A percentile compares a stretch with the other conserved stretches of the same genome.
phyloP scores from a whole-genome alignment of 2,888 invertebrate genomes.

The Drosophila subquinaria region DNA sequence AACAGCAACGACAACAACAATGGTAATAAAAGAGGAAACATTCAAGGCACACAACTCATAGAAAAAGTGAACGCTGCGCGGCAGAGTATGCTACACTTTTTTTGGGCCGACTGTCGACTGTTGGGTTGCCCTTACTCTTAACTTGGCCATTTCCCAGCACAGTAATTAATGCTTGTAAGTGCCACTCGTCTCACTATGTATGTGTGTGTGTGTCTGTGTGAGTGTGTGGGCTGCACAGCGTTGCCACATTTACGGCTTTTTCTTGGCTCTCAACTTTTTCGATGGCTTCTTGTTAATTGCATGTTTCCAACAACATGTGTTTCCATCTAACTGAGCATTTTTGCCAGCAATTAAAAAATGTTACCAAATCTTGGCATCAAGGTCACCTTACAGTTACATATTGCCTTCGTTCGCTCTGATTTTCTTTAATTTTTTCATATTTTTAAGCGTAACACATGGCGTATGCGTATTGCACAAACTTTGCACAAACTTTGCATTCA shows the following conservation, averaged over 20 bases:
- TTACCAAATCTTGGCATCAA: conserved; percentile 49
- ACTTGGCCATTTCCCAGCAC: conserved; percentile 61
- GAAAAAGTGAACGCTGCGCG: conserved; percentile 39
- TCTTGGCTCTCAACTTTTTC: conserved; percentile 32
- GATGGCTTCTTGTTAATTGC: conserved; percentile 73
- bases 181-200: conserved; percentile 50
- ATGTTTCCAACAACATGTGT: conserved; percentile 66
- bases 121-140: conserved; percentile 40
- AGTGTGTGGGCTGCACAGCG: conserved; percentile 21
- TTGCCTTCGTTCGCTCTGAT: conserved; percentile 11
- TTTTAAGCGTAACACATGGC: conserved; percentile 64
- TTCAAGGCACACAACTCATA: conserved; percentile 56
- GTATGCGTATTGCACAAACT: conserved; percentile 69
- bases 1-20: conserved; percentile 27
- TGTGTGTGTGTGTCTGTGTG: background rate
- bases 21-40: conserved; percentile 65
- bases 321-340: conserved; percentile 44
- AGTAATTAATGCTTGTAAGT: conserved; percentile 78
- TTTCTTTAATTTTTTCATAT: conserved; percentile 5
- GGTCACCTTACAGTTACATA: conserved; percentile 18
- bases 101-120: conserved; percentile 18
- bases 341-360: conserved; percentile 64
- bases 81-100: conserved; percentile 72
- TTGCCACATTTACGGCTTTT: conserved; percentile 56
- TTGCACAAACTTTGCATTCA: conserved; percentile 66